Evolutionary conservation across 1,140 invertebrate species (phyloP).

Genomic region (Zaprionus davidi): DNA sequence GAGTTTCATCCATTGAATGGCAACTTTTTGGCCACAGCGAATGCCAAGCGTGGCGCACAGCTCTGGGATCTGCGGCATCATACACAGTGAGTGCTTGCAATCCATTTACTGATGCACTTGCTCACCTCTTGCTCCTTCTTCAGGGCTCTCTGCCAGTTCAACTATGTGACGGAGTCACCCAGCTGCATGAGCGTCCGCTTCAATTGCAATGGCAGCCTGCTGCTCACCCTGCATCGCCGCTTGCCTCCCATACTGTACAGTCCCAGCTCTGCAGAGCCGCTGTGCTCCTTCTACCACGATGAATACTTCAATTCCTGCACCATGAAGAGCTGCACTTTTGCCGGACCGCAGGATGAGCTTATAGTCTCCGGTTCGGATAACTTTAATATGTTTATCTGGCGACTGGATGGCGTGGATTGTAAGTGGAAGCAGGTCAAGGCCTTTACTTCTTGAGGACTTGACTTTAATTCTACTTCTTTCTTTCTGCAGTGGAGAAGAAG

Average conservation of each 20-base stretch:
- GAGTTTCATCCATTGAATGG: constrained; percentile 95
- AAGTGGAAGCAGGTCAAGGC: constrained; percentile 44
- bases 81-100: constrained; percentile 87
- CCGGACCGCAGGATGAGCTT: constrained; percentile 94
- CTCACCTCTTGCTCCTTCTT: background rate
- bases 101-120: background rate
- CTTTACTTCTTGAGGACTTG: background rate
- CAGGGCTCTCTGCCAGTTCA: constrained; percentile 90
- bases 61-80: constrained; percentile 95
- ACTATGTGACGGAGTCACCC: constrained; percentile 88
- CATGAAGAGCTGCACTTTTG: constrained; percentile 98
- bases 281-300: constrained; percentile 94
- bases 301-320: constrained; percentile 98
- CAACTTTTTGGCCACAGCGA: constrained; percentile 93
- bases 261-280: constrained; percentile 87
- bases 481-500: constrained; percentile 70
- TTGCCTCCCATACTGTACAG: constrained; percentile 93
- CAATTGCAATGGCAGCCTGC: constrained; percentile 90
- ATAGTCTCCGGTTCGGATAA: constrained; percentile 97
- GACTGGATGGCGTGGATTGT: constrained; percentile 88
- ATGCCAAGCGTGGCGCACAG: constrained; percentile 93
- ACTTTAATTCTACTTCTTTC: background rate
- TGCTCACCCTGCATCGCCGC: constrained; percentile 93
- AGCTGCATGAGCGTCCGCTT: constrained; percentile 97
- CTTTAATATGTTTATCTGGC: constrained; percentile 98